Percentiles rank a stretch among this genome's conserved stretches.
phyloP scores from a whole-genome alignment of 2,113 vertebrate genomes.

The Scomber scombrus region DNA sequence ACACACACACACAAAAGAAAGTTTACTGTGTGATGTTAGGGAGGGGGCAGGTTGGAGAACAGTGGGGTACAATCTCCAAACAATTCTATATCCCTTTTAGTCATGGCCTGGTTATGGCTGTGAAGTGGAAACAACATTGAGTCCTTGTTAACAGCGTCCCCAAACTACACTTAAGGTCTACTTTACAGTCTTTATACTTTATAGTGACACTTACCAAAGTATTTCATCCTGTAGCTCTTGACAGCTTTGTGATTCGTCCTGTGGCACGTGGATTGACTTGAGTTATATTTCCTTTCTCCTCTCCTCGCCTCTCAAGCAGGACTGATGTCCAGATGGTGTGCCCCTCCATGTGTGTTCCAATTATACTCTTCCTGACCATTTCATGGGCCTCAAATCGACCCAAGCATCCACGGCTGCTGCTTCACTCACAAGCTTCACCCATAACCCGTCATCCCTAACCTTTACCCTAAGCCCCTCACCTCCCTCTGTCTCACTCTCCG shows the following conservation, averaged over 20 bases:
- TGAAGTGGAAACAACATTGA: slow-evolving; percentile 68
- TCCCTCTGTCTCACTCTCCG: slow-evolving; percentile 67
- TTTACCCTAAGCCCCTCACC: slow-evolving; percentile 48
- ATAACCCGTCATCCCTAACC: slow-evolving; percentile 62
- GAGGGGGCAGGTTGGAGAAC: slow-evolving; percentile 27
- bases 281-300: slow-evolving; percentile 4
- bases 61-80: slow-evolving; percentile 60
- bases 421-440: slow-evolving; percentile 47
- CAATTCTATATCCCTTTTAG: slow-evolving; percentile 69
- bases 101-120: slow-evolving; percentile 63
- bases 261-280: slow-evolving; percentile 13
- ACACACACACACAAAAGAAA: slow-evolving; percentile 34
- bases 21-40: slow-evolving; percentile 51
- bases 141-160: slow-evolving; percentile 68
- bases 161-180: slow-evolving; percentile 53
- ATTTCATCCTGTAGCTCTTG: slow-evolving; percentile 18
- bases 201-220: slow-evolving; percentile 40
- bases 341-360: slow-evolving; percentile 80
- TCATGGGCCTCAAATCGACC: slow-evolving; percentile 85
- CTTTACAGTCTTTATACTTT: slow-evolving; percentile 46
- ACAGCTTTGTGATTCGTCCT: slow-evolving; percentile 45
- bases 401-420: slow-evolving; percentile 48
- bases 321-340: slow-evolving; percentile 81
- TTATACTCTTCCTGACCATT: slow-evolving; percentile 75
- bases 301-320: slow-evolving; percentile 78